Percentiles rank a stretch among this genome's conserved stretches.
phyloP scores from a whole-genome alignment of 2,113 vertebrate species.

The Hiodon alosoides region DNA sequence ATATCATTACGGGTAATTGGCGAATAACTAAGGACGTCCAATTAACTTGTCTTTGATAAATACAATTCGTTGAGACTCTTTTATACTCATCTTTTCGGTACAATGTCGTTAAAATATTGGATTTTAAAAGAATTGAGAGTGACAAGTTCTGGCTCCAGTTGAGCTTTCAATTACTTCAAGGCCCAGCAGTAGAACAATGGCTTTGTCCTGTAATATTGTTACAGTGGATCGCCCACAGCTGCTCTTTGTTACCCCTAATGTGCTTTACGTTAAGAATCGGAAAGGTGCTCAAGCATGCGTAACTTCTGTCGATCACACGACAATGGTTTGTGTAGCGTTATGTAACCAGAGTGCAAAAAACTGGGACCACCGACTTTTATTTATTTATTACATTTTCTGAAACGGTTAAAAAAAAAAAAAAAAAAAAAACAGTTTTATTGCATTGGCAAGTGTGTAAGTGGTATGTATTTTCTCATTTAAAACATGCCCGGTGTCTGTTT shows the following conservation, averaged over 20 bases:
- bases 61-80: background rate
- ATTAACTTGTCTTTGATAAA: conserved; percentile 7
- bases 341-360: background rate
- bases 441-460: no score
- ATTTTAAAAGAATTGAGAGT: background rate
- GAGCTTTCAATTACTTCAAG: background rate
- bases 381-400: background rate
- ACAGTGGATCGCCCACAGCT: background rate
- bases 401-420: no score
- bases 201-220: background rate
- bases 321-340: background rate
- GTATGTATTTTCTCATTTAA: no score
- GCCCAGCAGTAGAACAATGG: conserved; percentile 3
- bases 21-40: conserved; percentile 9
- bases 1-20: background rate
- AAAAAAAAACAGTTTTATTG: no score
- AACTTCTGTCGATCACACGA: conserved; percentile 12
- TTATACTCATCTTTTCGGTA: background rate
- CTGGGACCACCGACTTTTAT: background rate
- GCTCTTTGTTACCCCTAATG: conserved; percentile 11
- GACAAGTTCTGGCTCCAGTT: conserved; percentile 3
- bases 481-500: no score
- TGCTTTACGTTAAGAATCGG: background rate
- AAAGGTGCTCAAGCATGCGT: conserved; percentile 10
- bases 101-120: background rate